Percentiles rank a stretch among this genome's conserved stretches.
Evolutionary conservation across 2,888 invertebrate genomes (phyloP).

Genomic region (Bursaphelenchus okinawaensis): DNA sequence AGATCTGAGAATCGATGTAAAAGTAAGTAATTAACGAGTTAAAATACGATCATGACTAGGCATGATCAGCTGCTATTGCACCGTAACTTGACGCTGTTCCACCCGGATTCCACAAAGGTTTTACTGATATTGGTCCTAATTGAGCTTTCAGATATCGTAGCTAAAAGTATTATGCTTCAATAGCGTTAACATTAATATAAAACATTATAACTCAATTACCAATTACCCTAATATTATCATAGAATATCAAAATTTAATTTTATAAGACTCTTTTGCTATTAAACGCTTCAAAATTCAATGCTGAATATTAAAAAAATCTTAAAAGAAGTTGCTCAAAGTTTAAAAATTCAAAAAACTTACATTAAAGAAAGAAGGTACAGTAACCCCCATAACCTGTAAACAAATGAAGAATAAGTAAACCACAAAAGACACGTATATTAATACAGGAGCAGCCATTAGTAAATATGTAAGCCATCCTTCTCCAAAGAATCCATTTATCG

Average conservation of each 20-base stretch:
- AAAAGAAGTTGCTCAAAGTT: no score
- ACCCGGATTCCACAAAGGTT: background rate
- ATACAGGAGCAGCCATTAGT: constrained; percentile 64
- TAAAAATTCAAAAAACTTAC: no score
- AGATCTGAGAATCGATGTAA: no score
- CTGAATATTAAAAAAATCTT: background rate
- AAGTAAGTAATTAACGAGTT: no score
- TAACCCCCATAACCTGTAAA: constrained; percentile 20
- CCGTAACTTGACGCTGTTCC: background rate
- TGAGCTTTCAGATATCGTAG: background rate
- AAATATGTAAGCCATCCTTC: constrained; percentile 60
- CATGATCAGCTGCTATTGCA: no score
- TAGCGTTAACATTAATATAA: background rate
- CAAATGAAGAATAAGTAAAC: constrained; percentile 66
- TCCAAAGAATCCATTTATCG: constrained; percentile 59
- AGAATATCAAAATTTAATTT: no score
- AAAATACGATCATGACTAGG: no score
- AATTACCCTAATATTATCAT: no score
- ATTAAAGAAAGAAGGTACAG: background rate
- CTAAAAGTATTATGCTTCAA: no score
- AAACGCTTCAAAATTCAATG: no score
- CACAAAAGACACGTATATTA: constrained; percentile 71
- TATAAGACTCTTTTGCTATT: no score
- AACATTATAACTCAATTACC: background rate
- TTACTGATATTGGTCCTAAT: background rate